phyloP scores from a whole-genome alignment of 2,113 vertebrate genomes.

The Motacilla alba region DNA sequence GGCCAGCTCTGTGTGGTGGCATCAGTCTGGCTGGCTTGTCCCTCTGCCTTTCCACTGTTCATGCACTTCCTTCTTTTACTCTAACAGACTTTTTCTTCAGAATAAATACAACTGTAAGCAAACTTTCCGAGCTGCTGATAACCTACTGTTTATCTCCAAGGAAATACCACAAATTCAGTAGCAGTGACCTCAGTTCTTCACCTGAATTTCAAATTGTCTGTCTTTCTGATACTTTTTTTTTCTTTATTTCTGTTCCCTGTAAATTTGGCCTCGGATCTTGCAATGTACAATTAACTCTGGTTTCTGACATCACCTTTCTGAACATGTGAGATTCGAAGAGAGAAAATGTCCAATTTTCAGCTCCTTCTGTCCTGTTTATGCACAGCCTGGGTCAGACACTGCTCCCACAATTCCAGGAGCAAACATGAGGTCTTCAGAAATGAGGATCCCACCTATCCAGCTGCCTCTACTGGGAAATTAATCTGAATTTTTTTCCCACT shows the following conservation, averaged over 20 bases:
- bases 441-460: accelerated
- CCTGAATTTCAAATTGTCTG: neutral
- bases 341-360: neutral
- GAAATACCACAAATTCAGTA: neutral
- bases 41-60: neutral
- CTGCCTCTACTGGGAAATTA: neutral
- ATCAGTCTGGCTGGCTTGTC: neutral
- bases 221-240: neutral
- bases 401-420: neutral
- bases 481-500: neutral
- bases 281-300: neutral
- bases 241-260: neutral
- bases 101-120: neutral
- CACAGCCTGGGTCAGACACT: neutral
- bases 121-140: neutral
- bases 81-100: neutral
- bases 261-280: neutral
- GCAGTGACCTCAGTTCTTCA: neutral
- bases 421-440: neutral
- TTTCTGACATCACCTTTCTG: neutral
- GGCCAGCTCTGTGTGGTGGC: neutral
- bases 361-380: neutral
- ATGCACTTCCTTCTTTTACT: neutral
- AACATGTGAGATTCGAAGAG: neutral
- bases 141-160: neutral